Conservation (phyloP, 2,797 vertebrate genomes). For the Leptoclinus maculatus region DNA sequence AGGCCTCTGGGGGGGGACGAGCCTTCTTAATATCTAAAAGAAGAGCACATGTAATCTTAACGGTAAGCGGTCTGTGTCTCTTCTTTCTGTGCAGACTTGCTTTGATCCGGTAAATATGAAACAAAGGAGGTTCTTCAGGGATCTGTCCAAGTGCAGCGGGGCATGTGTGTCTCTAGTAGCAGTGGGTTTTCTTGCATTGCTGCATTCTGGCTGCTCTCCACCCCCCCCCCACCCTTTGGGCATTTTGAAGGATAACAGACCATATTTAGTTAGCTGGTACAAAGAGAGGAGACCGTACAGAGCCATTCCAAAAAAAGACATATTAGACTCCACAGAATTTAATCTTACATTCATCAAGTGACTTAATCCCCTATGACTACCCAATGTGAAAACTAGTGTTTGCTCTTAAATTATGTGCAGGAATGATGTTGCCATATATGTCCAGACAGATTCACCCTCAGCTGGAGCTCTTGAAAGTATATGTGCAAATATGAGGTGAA, state of each 20-base stretch:
- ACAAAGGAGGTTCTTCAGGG: constrained; percentile 25
- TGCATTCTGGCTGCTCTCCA: constrained; percentile 42
- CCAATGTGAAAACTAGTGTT: not conserved
- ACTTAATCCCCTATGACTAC: not conserved
- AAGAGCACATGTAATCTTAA: not conserved
- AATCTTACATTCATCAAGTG: constrained; percentile 28
- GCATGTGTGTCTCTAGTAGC: constrained; percentile 27
- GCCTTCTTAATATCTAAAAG: constrained; percentile 6
- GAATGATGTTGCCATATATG: not conserved
- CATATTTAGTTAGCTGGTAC: constrained; percentile 69
- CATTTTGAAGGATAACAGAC: constrained; percentile 63
- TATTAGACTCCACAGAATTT: constrained; percentile 1
- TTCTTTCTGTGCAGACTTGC: not conserved
- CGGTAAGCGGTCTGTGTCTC: not conserved
- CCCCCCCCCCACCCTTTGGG: constrained; percentile 10
- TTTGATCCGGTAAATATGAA: constrained; percentile 15
- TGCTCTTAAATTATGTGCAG: not conserved
- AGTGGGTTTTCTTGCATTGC: constrained; percentile 40
- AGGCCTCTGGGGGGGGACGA: not conserved
- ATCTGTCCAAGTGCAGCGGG: constrained; percentile 58
- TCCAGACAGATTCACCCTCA: constrained; percentile 5
- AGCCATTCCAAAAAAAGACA: constrained; percentile 38
- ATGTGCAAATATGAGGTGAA: not conserved
- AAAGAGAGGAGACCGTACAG: constrained; percentile 19
- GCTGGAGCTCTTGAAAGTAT: not conserved